Base-by-base conservation (phyloP, 2,888 invertebrate genomes). In the Ormyrus labotus region DNA sequence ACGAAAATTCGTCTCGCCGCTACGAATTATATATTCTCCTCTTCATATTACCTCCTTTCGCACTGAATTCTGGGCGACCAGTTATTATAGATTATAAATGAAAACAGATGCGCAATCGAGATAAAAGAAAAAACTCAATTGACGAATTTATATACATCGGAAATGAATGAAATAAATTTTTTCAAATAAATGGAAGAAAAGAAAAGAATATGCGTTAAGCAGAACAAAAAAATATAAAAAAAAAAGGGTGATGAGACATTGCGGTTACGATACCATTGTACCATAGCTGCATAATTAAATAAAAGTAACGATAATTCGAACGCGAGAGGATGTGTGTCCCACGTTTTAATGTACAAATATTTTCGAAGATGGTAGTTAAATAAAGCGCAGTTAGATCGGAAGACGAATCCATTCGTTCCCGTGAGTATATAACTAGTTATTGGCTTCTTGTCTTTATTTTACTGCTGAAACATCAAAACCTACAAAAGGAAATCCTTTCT, bases 311-410 rank as follows among this genome's bases (percentile, higher is more conserved):
- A 85, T 87, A 87, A 88, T 87, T 87, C 85, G 85, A 86, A 87
- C 87, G 87, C 87, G 87, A 88, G 83, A 85, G 84, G 85, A 78
- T 81, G 85, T 84, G 86, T 86, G 87, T 87, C 89, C 88, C 88
- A 87, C 87, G 86, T 87, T 89, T 89, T 86, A 88, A 89, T 89
- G 89, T 89, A 88, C 89, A 89, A 88, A 89, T 89, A 89, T 89
- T 89, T 88, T 89, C 88, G 86, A 88, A 85, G 84, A 87, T 87
- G 85, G 85, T 88, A 87, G 87, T 88, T 88, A 85, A 89, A 88
- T 87, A 86, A 87, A 88, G 85, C 86, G 84, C 87, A 87, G 87
- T 86, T 87, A 85, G 86, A 87, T 87, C 87, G 85, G 84, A 87
- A 84, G 65, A 79, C 79, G 76, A 82, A 76, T 78, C 84, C 80